Conservation (phyloP, 2,888 invertebrate species). For the Latheticus oryzae region DNA sequence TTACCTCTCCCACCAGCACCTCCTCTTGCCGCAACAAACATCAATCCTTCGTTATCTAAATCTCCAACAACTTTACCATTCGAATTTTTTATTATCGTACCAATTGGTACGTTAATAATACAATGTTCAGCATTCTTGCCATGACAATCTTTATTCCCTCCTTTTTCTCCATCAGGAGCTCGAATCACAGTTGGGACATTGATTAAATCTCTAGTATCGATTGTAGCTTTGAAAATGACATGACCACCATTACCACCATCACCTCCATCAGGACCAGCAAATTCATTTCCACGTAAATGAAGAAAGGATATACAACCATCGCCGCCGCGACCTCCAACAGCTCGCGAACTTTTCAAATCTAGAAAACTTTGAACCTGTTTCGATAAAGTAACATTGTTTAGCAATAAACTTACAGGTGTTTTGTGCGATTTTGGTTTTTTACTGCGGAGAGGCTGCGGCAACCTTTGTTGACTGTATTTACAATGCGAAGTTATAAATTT, state of each 20-base stretch:
- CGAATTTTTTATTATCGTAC: slow-evolving; percentile 76
- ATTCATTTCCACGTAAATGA: slow-evolving; percentile 83
- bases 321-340: slow-evolving; percentile 90
- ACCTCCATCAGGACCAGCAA: slow-evolving; percentile 95
- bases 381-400: slow-evolving; percentile 15
- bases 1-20: slow-evolving; percentile 98
- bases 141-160: slow-evolving; percentile 79
- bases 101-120: slow-evolving; percentile 83
- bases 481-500: slow-evolving; percentile 33
- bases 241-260: slow-evolving; percentile 98
- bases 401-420: slow-evolving; percentile 59
- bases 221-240: slow-evolving; percentile 83
- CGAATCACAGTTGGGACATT: slow-evolving; percentile 71
- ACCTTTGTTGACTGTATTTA: slow-evolving; percentile 53
- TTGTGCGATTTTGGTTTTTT: slow-evolving; percentile 66
- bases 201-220: slow-evolving; percentile 77
- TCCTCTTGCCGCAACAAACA: slow-evolving; percentile 94
- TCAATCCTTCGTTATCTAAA: slow-evolving; percentile 73
- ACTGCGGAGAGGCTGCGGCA: slow-evolving; percentile 64
- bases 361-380: slow-evolving; percentile 69
- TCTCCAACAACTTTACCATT: slow-evolving; percentile 75
- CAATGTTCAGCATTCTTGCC: slow-evolving; percentile 84
- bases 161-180: slow-evolving; percentile 80
- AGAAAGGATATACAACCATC: slow-evolving; percentile 92
- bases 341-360: slow-evolving; percentile 76